Conservation (phyloP, 2,888 invertebrate species). For the Ochlodes sylvanus region DNA sequence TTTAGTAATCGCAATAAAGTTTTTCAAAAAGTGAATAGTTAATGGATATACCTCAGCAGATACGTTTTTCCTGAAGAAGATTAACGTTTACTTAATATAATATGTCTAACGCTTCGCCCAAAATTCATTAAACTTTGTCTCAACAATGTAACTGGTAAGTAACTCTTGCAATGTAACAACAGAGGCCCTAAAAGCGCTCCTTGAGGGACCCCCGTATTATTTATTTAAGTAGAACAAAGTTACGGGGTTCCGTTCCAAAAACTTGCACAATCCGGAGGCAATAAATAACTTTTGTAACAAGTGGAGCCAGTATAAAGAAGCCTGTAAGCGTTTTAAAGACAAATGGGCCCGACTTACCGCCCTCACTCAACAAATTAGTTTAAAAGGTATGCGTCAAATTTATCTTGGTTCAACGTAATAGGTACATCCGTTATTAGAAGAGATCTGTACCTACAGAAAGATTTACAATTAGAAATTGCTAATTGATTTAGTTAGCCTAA, state of each 20-base stretch:
- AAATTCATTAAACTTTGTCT: slow-evolving; percentile 9
- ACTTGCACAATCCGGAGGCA: slow-evolving; percentile 54
- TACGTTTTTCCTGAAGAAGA: background rate
- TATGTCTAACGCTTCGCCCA: background rate
- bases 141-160: slow-evolving; percentile 13
- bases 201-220: slow-evolving; percentile 40
- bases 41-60: background rate
- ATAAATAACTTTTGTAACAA: slow-evolving; percentile 59
- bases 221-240: slow-evolving; percentile 42
- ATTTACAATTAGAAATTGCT: background rate
- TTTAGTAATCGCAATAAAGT: no score
- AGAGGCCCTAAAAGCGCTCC: slow-evolving; percentile 13
- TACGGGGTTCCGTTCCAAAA: slow-evolving; percentile 47
- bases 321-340: slow-evolving; percentile 40
- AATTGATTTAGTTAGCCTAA: background rate
- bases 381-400: slow-evolving; percentile 38
- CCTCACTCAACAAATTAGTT: slow-evolving; percentile 44
- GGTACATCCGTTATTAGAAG: slow-evolving; percentile 3
- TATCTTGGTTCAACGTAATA: slow-evolving; percentile 28
- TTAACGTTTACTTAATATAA: background rate
- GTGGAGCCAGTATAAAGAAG: slow-evolving; percentile 42
- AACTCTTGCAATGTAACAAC: slow-evolving; percentile 28
- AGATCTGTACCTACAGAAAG: background rate
- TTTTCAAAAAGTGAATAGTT: no score
- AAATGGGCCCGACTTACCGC: slow-evolving; percentile 40